Conservation (phyloP, 2,888 invertebrate species). For the Marronus borbonicus region DNA sequence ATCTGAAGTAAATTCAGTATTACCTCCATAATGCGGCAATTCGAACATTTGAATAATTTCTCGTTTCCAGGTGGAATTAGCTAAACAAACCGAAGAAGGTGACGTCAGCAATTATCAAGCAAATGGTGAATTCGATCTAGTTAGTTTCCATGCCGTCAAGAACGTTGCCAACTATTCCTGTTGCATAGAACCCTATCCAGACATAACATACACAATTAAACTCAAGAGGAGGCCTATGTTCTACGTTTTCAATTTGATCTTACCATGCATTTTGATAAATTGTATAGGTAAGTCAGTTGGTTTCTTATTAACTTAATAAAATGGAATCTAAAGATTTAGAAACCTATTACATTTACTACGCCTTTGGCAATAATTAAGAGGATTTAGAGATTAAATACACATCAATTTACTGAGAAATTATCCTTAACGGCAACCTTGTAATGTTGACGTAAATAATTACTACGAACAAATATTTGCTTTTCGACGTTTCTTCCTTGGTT, state of each 20-base stretch:
- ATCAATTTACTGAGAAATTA: too few species aligned
- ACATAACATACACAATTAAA: conserved; percentile 86
- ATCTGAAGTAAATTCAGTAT: too few species aligned
- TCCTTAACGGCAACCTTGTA: too few species aligned
- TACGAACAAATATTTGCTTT: too few species aligned
- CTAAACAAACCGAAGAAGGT: conserved; percentile 84
- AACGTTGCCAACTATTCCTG: conserved; percentile 85
- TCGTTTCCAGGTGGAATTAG: conserved; percentile 78
- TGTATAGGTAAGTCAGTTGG: conserved; percentile 80
- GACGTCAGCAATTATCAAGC: conserved; percentile 91
- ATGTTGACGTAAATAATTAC: too few species aligned
- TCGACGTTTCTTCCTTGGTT: too few species aligned
- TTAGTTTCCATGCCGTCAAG: conserved; percentile 82
- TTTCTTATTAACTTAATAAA: background rate
- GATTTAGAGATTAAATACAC: too few species aligned
- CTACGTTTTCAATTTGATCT: conserved; percentile 88
- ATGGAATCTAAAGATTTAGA: too few species aligned
- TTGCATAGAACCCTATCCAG: conserved; percentile 87
- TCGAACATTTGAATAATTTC: background rate
- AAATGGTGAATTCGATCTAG: conserved; percentile 92
- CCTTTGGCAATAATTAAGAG: too few species aligned
- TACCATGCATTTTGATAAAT: conserved; percentile 89
- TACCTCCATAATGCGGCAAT: too few species aligned
- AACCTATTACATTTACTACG: too few species aligned
- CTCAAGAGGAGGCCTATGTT: conserved; percentile 85